Evolutionary conservation across 2,113 vertebrate genomes (phyloP).

Genomic region (Bostrychus sinensis): DNA sequence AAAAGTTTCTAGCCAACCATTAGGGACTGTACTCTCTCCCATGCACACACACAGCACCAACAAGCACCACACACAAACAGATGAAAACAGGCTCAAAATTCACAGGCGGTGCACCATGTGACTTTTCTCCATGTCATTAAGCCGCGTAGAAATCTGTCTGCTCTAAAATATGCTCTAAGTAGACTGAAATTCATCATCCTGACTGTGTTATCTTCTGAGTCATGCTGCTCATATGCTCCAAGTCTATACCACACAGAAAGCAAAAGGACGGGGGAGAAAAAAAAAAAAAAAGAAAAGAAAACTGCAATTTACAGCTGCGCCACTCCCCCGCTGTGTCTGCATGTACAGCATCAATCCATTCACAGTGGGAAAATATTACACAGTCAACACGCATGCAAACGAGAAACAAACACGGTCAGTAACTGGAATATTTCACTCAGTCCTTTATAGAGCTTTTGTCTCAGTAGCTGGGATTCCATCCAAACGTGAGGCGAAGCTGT

Average conservation of each 20-base stretch:
- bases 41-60: not conserved
- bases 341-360: constrained; percentile 67
- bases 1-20: constrained; percentile 7
- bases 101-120: constrained; percentile 30
- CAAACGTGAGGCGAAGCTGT: not conserved
- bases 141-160: constrained; percentile 34
- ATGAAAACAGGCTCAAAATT: constrained; percentile 18
- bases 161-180: constrained; percentile 26
- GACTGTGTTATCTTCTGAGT: constrained; percentile 48
- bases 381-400: constrained; percentile 44
- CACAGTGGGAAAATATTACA: constrained; percentile 55
- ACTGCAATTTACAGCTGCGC: constrained; percentile 54
- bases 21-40: not conserved
- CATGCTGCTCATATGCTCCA: constrained; percentile 21
- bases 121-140: constrained; percentile 48
- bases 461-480: not conserved
- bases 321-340: constrained; percentile 55
- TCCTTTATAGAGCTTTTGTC: constrained; percentile 64
- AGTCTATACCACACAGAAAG: constrained; percentile 29
- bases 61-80: not conserved
- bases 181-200: constrained; percentile 48
- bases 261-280: constrained; percentile 5
- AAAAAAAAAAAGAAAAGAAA: constrained; percentile 35
- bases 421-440: constrained; percentile 77
- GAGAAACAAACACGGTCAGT: constrained; percentile 59